Conservation (phyloP, 2,888 invertebrate species). For the Electrophaes corylata region DNA sequence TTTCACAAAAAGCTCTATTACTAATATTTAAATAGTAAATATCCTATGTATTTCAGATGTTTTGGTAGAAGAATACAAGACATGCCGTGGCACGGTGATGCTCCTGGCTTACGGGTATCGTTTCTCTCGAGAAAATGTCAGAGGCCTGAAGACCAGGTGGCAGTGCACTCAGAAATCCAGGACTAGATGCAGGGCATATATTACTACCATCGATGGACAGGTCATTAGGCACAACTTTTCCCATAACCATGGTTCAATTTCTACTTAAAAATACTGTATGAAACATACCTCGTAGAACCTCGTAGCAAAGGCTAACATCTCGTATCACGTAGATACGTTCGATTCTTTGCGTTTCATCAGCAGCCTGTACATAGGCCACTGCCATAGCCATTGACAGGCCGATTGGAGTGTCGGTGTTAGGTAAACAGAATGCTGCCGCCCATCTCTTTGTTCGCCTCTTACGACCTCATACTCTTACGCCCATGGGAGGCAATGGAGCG, state of each 20-base stretch:
- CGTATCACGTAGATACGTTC: neutral
- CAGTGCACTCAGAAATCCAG: constrained; percentile 41
- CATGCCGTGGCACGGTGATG: constrained; percentile 45
- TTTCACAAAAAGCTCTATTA: neutral
- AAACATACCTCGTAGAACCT: neutral
- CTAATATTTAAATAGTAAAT: neutral
- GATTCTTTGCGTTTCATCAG: neutral
- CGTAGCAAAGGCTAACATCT: neutral
- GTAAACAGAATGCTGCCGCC: too few relatives aligned
- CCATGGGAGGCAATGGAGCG: too few relatives aligned
- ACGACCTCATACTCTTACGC: too few relatives aligned
- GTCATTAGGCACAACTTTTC: constrained; percentile 38
- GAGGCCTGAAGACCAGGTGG: constrained; percentile 42
- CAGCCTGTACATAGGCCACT: too few relatives aligned
- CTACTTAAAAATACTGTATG: neutral
- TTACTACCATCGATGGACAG: constrained; percentile 41
- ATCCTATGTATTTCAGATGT: constrained; percentile 26
- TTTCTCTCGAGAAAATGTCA: constrained; percentile 48
- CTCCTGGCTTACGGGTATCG: constrained; percentile 45
- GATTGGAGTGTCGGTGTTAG: too few relatives aligned
- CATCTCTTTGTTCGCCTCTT: too few relatives aligned
- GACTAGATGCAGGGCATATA: constrained; percentile 45
- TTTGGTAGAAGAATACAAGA: constrained; percentile 37
- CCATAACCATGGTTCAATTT: constrained; percentile 39
- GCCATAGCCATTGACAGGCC: too few relatives aligned